Percentiles rank a stretch among this genome's conserved stretches.
Evolutionary conservation across 2,888 invertebrate species (phyloP).

Genomic region (Plutella xylostella): DNA sequence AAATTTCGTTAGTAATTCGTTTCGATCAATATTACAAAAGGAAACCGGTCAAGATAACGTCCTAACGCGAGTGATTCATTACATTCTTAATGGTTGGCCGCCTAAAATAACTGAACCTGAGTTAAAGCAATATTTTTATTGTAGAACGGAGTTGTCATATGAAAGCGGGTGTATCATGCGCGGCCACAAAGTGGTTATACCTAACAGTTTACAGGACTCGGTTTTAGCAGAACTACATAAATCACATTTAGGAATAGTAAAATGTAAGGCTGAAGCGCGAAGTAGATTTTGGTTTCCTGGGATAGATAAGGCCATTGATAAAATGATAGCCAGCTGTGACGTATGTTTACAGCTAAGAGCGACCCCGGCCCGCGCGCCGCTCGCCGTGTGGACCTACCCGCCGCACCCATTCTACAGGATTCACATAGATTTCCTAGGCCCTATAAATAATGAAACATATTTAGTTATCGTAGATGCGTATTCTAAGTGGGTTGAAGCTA

Average conservation of each 20-base stretch:
- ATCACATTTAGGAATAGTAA: constrained; percentile 10
- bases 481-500: constrained; percentile 19
- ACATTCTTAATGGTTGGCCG: constrained; percentile 15
- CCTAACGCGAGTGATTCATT: constrained; percentile 9
- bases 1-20: not conserved
- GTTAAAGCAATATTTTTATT: constrained; percentile 11
- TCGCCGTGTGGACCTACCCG: constrained; percentile 9
- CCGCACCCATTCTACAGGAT: constrained; percentile 14
- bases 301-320: constrained; percentile 14
- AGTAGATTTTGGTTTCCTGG: constrained; percentile 15
- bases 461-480: constrained; percentile 15
- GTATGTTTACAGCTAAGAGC: constrained; percentile 13
- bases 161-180: constrained; percentile 14
- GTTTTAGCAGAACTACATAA: constrained; percentile 5
- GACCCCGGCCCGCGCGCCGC: constrained; percentile 10
- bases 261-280: constrained; percentile 15
- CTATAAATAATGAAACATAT: constrained; percentile 11
- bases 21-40: not conserved
- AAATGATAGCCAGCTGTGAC: constrained; percentile 6
- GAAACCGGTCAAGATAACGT: not conserved
- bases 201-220: not conserved
- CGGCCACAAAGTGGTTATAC: constrained; percentile 9
- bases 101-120: constrained; percentile 4
- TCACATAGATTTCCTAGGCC: constrained; percentile 20
- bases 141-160: constrained; percentile 10